Evolutionary conservation across 1,140 invertebrate genomes (phyloP), one percentile per base, ranked within the genome.

Genomic region (Apis cerana): DNA sequence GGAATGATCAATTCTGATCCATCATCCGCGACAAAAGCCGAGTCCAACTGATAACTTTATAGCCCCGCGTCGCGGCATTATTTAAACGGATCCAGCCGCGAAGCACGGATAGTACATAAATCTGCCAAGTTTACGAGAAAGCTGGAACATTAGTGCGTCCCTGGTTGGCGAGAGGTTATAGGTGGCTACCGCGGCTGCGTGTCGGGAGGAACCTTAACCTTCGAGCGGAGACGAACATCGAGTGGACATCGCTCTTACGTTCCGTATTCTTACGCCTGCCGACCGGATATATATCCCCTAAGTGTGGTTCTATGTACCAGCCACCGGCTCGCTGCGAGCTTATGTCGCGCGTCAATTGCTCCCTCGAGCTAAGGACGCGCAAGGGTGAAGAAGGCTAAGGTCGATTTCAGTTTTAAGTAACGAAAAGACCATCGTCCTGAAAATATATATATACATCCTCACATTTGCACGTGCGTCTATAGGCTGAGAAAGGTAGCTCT

Each of bases 231-330:
- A 87, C 80, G 70, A 59, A 76, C 75, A 65, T 75, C 80, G 43
- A 81, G 86, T 80, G 80, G 83, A 69, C 83, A 85, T 88, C 87
- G 80, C 56, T 85, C 87, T 85, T 80, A 64, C 75, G 74, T 75
- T 84, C 48, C 75, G 64, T 80, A 78, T 75, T 84, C 82, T 82
- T 56, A 65, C 77, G 56, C 85, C 50, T 83, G 80, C 82, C 71
- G 80, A 64, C 79, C 82, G 78, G 86, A 88, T 88, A 90, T 89
- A 90, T 88, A 88, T 88, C 84, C 88, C 84, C 91, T 93, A 93
- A 93, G 92, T 93, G 92, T 92, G 85, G 86, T 93, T 93, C 90
- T 91, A 80, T 93, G 92, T 93, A 92, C 74, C 86, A 85, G 85
- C 85, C 81, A 89, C 86, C 85, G 79, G 80, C 80, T 84, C 82